phyloP scores from a whole-genome alignment of 2,113 vertebrate genomes.

The Cyphomyrus plagiostoma region DNA sequence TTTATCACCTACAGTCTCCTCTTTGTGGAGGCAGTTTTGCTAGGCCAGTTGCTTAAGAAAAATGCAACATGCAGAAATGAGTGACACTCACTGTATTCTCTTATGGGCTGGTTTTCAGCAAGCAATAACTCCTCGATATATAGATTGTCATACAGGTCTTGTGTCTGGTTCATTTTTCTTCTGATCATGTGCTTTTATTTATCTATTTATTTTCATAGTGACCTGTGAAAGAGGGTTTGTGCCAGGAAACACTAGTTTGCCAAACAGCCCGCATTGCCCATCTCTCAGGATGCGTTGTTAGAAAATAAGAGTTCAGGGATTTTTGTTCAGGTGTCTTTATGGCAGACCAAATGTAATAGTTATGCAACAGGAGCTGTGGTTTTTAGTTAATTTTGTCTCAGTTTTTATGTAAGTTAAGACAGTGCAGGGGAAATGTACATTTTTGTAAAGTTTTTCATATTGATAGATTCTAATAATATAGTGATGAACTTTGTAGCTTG shows the following conservation, averaged over 20 bases:
- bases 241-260: constrained; percentile 10
- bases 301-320: constrained; percentile 57
- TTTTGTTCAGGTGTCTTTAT: constrained; percentile 54
- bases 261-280: constrained; percentile 27
- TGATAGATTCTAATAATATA: constrained; percentile 27
- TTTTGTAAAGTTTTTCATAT: constrained; percentile 34
- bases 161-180: neutral
- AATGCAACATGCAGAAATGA: neutral
- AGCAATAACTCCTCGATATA: constrained; percentile 12
- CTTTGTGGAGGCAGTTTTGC: neutral
- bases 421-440: constrained; percentile 25
- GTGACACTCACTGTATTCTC: neutral
- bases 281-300: constrained; percentile 61
- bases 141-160: neutral
- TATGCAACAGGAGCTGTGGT: constrained; percentile 56
- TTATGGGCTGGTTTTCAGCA: neutral
- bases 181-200: neutral
- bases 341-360: constrained; percentile 70
- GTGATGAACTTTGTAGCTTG: constrained; percentile 31
- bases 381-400: constrained; percentile 55
- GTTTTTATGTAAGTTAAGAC: constrained; percentile 38
- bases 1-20: neutral
- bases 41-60: neutral
- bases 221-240: neutral
- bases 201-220: neutral